Conservation (phyloP, 2,113 vertebrate genomes). For the Callopanchax toddi region DNA sequence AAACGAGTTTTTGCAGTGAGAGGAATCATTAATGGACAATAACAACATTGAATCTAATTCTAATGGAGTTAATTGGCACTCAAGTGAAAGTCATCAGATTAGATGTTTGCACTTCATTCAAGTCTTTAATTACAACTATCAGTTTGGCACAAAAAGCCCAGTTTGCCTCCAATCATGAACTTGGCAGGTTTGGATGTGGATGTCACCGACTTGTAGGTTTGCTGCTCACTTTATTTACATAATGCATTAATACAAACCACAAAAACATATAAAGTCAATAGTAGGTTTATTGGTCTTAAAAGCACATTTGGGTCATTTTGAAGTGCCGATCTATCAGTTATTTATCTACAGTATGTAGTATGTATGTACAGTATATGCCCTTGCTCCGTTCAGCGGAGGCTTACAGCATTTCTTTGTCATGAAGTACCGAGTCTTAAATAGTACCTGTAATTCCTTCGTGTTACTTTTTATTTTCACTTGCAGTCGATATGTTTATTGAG, state of each 20-base stretch:
- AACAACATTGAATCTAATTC: constrained; percentile 32
- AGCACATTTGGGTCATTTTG: too few species aligned
- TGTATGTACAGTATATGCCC: too few species aligned
- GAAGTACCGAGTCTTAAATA: too few species aligned
- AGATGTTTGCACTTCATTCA: constrained; percentile 18
- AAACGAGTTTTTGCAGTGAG: constrained; percentile 20
- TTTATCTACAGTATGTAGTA: too few species aligned
- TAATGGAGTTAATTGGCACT: constrained; percentile 29
- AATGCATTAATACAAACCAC: not conserved
- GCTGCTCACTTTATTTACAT: not conserved
- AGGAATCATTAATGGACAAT: constrained; percentile 22
- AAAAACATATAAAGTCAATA: too few species aligned
- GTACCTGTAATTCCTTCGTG: too few species aligned
- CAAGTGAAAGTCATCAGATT: constrained; percentile 14
- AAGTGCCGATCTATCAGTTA: too few species aligned
- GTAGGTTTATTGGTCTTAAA: too few species aligned
- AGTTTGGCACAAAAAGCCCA: constrained; percentile 8
- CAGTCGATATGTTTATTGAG: too few species aligned
- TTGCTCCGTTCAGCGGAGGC: too few species aligned
- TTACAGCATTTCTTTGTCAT: too few species aligned
- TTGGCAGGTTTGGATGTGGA: not conserved
- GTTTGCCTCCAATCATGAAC: not conserved
- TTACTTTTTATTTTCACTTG: too few species aligned
- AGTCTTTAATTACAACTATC: constrained; percentile 26
- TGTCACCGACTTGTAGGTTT: not conserved